These are phyloP conservation scores for Augochlorella aurata DNA, from an alignment of 2,888 invertebrate genomes.

Conservation along the genomic window DNA sequence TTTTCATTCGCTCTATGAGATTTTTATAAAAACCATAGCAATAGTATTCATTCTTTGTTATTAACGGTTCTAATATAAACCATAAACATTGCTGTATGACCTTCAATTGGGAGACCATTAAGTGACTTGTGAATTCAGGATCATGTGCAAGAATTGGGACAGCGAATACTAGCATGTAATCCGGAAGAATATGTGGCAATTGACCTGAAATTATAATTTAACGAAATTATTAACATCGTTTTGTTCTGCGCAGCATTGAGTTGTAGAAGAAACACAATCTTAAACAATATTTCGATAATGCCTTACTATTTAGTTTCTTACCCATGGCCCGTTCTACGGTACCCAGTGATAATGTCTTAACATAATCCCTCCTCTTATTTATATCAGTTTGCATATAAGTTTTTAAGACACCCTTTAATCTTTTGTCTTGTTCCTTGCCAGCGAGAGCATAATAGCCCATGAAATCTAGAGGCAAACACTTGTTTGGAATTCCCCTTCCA, in stretches of 20 bases:
- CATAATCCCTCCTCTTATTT: slow-evolving; percentile 93
- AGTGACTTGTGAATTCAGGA: slow-evolving; percentile 90
- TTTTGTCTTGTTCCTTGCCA: slow-evolving; percentile 93
- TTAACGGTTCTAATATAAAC: slow-evolving; percentile 96
- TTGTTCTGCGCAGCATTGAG: not conserved
- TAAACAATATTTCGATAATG: slow-evolving; percentile 50
- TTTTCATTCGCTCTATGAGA: slow-evolving; percentile 96
- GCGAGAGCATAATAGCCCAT: slow-evolving; percentile 97
- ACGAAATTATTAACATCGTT: slow-evolving; percentile 7
- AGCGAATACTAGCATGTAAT: slow-evolving; percentile 98
- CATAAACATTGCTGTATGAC: slow-evolving; percentile 93
- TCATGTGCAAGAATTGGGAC: slow-evolving; percentile 97
- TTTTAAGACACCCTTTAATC: slow-evolving; percentile 87
- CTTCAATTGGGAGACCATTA: slow-evolving; percentile 90
- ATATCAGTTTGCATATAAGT: slow-evolving; percentile 95
- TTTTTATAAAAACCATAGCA: slow-evolving; percentile 97
- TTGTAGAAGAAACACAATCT: slow-evolving; percentile 24
- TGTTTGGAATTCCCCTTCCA: slow-evolving; percentile 91
- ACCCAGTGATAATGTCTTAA: slow-evolving; percentile 91
- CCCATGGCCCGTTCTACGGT: slow-evolving; percentile 82
- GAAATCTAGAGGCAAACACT: slow-evolving; percentile 96
- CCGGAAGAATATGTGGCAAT: slow-evolving; percentile 94
- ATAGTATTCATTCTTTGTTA: slow-evolving; percentile 96
- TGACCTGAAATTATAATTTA: slow-evolving; percentile 82
- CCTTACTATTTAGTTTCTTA: slow-evolving; percentile 66